Base-by-base conservation (phyloP, 2,113 vertebrate species). In the Gulo gulo region DNA sequence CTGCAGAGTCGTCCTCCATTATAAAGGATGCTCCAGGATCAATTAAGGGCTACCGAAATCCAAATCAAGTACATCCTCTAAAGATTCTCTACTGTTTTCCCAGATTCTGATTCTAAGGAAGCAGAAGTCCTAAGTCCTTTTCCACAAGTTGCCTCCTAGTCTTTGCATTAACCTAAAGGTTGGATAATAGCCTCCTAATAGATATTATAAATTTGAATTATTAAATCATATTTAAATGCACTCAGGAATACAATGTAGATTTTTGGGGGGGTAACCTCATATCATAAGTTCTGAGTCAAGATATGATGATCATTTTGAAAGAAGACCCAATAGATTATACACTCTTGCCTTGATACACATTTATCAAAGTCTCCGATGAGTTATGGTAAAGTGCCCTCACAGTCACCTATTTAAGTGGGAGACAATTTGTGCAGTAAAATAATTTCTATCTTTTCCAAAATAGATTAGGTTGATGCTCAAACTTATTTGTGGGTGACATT, bases 391-490 rank as follows among this genome's bases (percentile, higher is more conserved):
- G 2, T 36, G 24, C 10, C 73, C 12, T 88, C 31, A 59, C 7
- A 29, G 31, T n/a, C 3, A 4, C n/a, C 29, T 90, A 47, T 76
- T 91, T 36, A 21, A 7, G 5, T 13, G 1, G 21, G 76, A 89
- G 7, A 82, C 12, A 67, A 69, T 80, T 57, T 78, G 11, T 63
- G 6, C 7, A 39, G 2, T 73, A 59, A 80, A 76, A 59, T 52
- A 18, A 59, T 69, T 87, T 67, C 36, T 12, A 18, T 12, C 4
- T 85, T 82, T 96, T 39, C 50, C 80, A 88, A 87, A 95, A 50
- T 45, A 90, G 31, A 81, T 65, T 89, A 42, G 12, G 14, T 23
- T 85, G 12, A 71, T 29, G 7, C 45, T 79, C 9, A 88, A 42
- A 74, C 2, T 31, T 89, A 59, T 39, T 71, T 82, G 34, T 87